phyloP scores from a whole-genome alignment of 2,113 vertebrate species.

The Climacteris rufus region DNA sequence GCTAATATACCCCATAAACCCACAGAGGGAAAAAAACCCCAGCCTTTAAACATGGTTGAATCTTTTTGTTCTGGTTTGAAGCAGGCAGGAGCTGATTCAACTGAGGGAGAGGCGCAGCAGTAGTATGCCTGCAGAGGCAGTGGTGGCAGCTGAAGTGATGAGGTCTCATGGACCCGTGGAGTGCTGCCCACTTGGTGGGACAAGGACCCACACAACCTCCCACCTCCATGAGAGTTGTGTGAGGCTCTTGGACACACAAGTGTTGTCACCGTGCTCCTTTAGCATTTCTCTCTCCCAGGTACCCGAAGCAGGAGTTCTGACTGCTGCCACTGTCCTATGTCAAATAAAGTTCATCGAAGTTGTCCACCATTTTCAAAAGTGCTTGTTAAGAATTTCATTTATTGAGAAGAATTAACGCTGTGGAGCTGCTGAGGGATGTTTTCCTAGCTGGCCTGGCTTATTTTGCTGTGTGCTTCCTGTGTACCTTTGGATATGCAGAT shows the following conservation, averaged over 20 bases:
- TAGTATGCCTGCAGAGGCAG: neutral
- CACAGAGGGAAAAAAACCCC: neutral
- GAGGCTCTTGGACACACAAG: fast-evolving
- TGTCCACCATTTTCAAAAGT: neutral
- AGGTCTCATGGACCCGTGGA: neutral
- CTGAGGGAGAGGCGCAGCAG: neutral
- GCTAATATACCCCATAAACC: neutral
- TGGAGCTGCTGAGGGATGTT: neutral
- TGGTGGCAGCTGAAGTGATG: neutral
- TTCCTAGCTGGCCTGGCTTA: neutral
- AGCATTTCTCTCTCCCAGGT: neutral
- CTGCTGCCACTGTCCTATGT: neutral
- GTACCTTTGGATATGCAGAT: neutral
- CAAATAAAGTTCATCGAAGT: neutral
- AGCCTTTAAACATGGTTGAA: neutral
- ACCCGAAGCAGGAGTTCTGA: neutral
- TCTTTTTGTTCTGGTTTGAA: neutral
- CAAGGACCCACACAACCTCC: neutral
- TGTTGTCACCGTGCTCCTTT: neutral
- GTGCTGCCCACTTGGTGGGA: fast-evolving
- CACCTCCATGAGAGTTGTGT: fast-evolving
- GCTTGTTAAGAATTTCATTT: neutral
- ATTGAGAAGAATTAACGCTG: neutral
- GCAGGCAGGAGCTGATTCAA: neutral
- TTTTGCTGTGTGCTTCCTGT: neutral